Evolutionary conservation across 2,888 invertebrate species (phyloP), one percentile per base, ranked within the genome.

Genomic region (Meliscaeva auricollis): DNA sequence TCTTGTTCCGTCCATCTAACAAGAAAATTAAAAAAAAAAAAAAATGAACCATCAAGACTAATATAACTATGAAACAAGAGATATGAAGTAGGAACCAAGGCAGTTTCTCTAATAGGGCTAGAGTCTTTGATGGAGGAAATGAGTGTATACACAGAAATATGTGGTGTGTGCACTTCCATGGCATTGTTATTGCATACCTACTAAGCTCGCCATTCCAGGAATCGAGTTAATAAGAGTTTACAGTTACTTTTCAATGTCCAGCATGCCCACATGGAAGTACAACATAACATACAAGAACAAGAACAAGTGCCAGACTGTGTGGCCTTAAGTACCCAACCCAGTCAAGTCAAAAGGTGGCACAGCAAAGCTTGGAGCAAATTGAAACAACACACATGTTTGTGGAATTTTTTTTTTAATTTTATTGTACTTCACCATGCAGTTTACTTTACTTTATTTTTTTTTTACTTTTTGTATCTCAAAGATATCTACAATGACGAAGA

Each of bases 1-100:
- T 91, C 90, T 80, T 89, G 91, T 82, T 91, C 91, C 13, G 91
- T 89, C 91, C 91, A 91, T 82, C 81, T 87, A 70, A 60, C 75
- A 83, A 69, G 75, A 75, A 66, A 79, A 84, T 70, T 38, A 66
- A 72, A 52, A 79, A 78, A 72, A 62, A 74, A 32, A 69, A 60
- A 52, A 60, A 48, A 44, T 44, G 58, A 56, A 58, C 58, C 41
- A 20, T 60, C 32, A 60, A 11, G 20, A 62, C 20, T 20, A 26
- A 68, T 48, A 30, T 52, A 15, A 26, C 22, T 32, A 11, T 54
- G 26, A 22, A 30, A 2, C 35, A 6, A 58, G 11, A 30, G 46
- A 46, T 15, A 48, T 11, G 13, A 20, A 41, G 17, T 48, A 66
- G 13, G 22, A 64, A 44, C 44, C 44, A 44, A 44, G 15, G 48